phyloP scores from a whole-genome alignment of 2,797 vertebrate genomes.

The Melanotaenia maccullochi region DNA sequence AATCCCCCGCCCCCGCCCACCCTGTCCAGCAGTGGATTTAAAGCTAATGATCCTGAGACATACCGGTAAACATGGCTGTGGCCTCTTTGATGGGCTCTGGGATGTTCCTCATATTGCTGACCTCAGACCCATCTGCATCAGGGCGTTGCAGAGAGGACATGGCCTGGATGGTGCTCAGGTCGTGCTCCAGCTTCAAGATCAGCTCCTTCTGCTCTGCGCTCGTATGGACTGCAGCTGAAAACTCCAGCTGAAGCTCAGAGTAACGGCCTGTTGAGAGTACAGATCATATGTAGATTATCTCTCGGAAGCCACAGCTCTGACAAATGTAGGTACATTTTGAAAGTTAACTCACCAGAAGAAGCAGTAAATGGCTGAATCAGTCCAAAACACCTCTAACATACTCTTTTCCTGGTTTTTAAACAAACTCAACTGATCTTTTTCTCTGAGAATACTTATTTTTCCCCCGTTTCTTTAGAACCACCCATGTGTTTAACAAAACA shows the following conservation, averaged over 20 bases:
- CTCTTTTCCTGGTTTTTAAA: conserved; percentile 36
- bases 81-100: conserved; percentile 96
- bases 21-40: neutral
- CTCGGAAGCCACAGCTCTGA: neutral
- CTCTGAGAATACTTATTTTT: conserved; percentile 78
- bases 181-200: conserved; percentile 91
- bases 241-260: conserved; percentile 88
- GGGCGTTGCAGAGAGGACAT: conserved; percentile 86
- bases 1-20: too few relatives aligned
- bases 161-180: conserved; percentile 93
- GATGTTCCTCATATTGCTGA: conserved; percentile 85
- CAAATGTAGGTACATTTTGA: neutral
- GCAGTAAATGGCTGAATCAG: conserved; percentile 37
- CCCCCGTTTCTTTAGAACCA: conserved; percentile 25
- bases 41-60: neutral
- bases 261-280: conserved; percentile 84
- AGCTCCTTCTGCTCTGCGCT: conserved; percentile 91
- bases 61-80: conserved; percentile 90
- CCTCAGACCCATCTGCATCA: conserved; percentile 89
- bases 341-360: conserved; percentile 61
- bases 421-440: conserved; percentile 56
- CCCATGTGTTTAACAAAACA: neutral
- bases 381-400: conserved; percentile 42
- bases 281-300: neutral
- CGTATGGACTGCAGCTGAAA: conserved; percentile 83